A percentile compares a stretch with the other conserved stretches of the same genome.
These are phyloP conservation scores for Apostichopus parvimensis DNA, from an alignment of 35 echinoderm and acorn worm genomes.

Conservation along the genomic window DNA sequence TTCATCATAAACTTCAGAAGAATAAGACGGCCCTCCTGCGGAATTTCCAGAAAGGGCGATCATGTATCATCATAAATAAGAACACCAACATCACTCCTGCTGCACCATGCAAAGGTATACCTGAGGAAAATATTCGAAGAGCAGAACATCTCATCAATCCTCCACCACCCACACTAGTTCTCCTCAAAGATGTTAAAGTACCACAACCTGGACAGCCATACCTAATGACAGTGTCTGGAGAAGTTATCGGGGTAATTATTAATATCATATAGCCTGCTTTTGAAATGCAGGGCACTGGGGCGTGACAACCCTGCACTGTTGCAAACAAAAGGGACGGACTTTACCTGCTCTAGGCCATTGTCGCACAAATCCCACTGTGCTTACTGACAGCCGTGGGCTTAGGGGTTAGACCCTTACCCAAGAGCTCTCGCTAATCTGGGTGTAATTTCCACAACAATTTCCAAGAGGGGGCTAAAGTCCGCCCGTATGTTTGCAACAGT, in stretches of 20 bases:
- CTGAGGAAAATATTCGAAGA: not conserved
- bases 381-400: too few species aligned
- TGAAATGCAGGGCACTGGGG: too few species aligned
- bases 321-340: too few species aligned
- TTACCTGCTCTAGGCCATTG: too few species aligned
- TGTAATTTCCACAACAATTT: too few species aligned
- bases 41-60: not conserved
- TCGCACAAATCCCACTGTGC: too few species aligned
- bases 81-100: not conserved
- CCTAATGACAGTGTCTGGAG: not conserved
- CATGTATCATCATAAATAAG: not conserved
- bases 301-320: too few species aligned
- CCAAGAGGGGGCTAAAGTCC: too few species aligned
- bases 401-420: too few species aligned
- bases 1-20: not conserved
- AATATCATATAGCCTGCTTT: too few species aligned
- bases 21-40: not conserved
- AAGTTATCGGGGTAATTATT: not conserved
- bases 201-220: slow-evolving; percentile 4
- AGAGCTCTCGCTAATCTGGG: too few species aligned
- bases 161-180: not conserved
- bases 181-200: not conserved
- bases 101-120: not conserved
- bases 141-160: not conserved
- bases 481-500: too few species aligned